Percentiles rank a stretch among this genome's conserved stretches.
Evolutionary conservation across 2,797 vertebrate species (phyloP).

Genomic region (Oryzias sinensis): DNA sequence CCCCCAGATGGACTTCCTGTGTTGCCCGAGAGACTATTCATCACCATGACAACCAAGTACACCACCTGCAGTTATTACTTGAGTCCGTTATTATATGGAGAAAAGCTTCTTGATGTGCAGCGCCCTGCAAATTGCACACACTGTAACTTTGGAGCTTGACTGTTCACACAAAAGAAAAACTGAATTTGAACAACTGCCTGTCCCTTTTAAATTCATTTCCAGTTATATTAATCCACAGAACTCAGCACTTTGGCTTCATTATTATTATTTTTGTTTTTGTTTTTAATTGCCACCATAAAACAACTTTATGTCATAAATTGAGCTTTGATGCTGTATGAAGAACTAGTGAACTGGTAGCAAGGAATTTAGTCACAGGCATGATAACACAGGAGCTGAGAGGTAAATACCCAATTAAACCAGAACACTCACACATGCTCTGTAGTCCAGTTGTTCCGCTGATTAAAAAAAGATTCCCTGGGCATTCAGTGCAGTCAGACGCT

Average conservation of each 20-base stretch:
- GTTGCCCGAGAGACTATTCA: slow-evolving; percentile 73
- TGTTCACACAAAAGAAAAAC: neutral
- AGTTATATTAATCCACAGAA: neutral
- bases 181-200: neutral
- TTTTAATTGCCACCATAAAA: neutral
- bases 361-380: neutral
- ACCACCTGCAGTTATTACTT: slow-evolving; percentile 63
- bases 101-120: slow-evolving; percentile 28
- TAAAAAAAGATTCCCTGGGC: slow-evolving; percentile 37
- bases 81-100: slow-evolving; percentile 57
- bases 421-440: neutral
- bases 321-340: too few species aligned
- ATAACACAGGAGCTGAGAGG: slow-evolving; percentile 1
- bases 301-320: neutral
- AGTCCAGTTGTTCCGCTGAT: slow-evolving; percentile 8
- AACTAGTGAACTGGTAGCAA: neutral
- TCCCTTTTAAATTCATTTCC: neutral
- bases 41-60: slow-evolving; percentile 72
- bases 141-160: neutral
- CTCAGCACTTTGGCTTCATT: neutral
- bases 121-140: slow-evolving; percentile 1
- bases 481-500: slow-evolving; percentile 14
- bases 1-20: slow-evolving; percentile 72
- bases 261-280: neutral
- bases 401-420: neutral